phyloP scores from a whole-genome alignment of 2,113 vertebrate genomes.

The Podocnemis expansa region DNA sequence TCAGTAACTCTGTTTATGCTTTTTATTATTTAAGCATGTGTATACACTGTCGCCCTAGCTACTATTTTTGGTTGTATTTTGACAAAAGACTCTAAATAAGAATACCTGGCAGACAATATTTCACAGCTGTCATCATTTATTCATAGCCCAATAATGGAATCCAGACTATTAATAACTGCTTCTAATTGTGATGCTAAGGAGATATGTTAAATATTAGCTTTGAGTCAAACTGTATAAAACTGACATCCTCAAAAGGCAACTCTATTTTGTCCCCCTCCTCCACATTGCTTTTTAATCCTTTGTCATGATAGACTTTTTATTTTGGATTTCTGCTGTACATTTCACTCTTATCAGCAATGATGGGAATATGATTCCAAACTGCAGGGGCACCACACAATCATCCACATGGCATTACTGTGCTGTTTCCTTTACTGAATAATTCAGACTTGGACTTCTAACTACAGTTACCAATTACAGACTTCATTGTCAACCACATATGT shows the following conservation, averaged over 20 bases:
- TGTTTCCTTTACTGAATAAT: not conserved
- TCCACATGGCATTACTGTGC: no score
- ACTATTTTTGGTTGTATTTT: constrained; percentile 60
- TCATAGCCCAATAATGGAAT: constrained; percentile 56
- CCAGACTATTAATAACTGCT: constrained; percentile 37
- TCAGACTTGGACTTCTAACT: not conserved
- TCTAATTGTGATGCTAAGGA: constrained; percentile 65
- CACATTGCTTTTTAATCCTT: constrained; percentile 6
- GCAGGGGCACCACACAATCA: not conserved
- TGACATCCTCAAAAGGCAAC: not conserved
- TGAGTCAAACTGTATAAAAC: constrained; percentile 61
- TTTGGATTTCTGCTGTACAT: not conserved
- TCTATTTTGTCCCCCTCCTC: not conserved
- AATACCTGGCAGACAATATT: constrained; percentile 4
- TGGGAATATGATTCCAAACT: not conserved
- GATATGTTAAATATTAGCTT: constrained; percentile 35
- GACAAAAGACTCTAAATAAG: constrained; percentile 58
- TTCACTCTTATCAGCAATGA: not conserved
- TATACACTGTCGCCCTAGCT: constrained; percentile 30
- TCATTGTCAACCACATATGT: not conserved
- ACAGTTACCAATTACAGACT: not conserved
- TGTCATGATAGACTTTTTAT: constrained; percentile 19
- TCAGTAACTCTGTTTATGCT: constrained; percentile 30
- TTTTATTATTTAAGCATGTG: constrained; percentile 16
- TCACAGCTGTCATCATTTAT: constrained; percentile 66